Evolutionary conservation across 2,888 invertebrate species (phyloP), one percentile per base, ranked within the genome.

Genomic region (Anthophora plumipes): DNA sequence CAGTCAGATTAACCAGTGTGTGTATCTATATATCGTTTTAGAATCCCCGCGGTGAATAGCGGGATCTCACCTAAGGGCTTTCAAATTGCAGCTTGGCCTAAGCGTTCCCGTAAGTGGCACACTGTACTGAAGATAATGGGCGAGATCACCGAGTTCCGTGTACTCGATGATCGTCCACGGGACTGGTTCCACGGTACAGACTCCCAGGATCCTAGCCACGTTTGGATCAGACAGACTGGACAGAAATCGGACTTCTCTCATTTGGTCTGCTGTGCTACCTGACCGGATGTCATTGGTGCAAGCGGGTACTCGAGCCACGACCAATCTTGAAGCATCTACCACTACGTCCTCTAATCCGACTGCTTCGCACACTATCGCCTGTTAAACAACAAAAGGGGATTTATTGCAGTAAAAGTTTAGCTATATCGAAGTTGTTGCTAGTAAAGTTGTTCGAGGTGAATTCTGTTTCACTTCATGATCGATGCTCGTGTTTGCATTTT

Each of bases 91-190:
- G 76, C 85, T 92, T 46, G 93, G 92, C 85, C 92, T 90, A 78
- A 91, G 89, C 54, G 92, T 89, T 79, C 91, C 91, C 72, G 92
- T 92, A 71, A 92, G 91, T 61, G 93, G 92, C 74, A 93, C 92
- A 82, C 93, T 92, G 87, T 93, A 93, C 90, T 95, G 95, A 78
- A 95, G 93, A 93, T 96, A 96, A 92, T 96, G 96, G 88, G 96
- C 95, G 80, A 97, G 94, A 93, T 97, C 97, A 12, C 97, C 97
- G 91, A 96, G 95, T 89, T 96, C 96, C 92, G 96, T 96, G 93
- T 96, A 96, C 93, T 97, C 97, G 86, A 96, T 95, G 69, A 97
- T 95, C 89, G 96, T 95, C 94, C 96, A 96, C 70, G 96, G 95
- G 84, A 95, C 95, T 20, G 91, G 88, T 86, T 95, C 95, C 80